Evolutionary conservation across 2,888 invertebrate species (phyloP).

Genomic region (Hedychridium roseum): DNA sequence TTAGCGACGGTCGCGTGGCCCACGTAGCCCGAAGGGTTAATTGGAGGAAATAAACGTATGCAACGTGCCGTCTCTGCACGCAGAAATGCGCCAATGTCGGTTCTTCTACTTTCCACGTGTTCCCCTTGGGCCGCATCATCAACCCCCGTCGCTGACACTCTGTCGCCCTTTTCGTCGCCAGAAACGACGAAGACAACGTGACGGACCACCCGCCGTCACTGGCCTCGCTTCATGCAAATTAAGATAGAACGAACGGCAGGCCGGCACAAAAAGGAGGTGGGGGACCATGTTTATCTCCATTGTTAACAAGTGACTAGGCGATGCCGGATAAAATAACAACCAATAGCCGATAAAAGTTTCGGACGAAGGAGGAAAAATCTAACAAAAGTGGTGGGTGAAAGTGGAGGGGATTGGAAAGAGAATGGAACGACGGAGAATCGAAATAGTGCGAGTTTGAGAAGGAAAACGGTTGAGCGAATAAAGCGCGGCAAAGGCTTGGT

Average conservation of each 20-base stretch:
- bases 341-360: no score
- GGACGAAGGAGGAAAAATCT: background rate
- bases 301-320: no score
- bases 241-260: conserved; percentile 36
- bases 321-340: no score
- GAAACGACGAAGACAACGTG: background rate
- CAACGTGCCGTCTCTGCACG: conserved; percentile 20
- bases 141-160: conserved; percentile 54
- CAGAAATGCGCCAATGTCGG: no score
- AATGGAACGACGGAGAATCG: conserved; percentile 13
- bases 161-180: conserved; percentile 9
- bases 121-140: conserved; percentile 39
- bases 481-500: conserved; percentile 32
- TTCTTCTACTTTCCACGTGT: no score
- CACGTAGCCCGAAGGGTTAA: conserved; percentile 54
- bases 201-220: conserved; percentile 40
- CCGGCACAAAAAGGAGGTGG: no score
- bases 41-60: conserved; percentile 47
- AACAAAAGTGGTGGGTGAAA: background rate
- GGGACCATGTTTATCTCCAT: no score
- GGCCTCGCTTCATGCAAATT: conserved; percentile 53
- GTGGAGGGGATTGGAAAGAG: background rate
- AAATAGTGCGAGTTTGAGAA: conserved; percentile 26
- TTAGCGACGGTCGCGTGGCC: conserved; percentile 50
- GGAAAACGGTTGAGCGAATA: conserved; percentile 30